phyloP scores from a whole-genome alignment of 2,888 invertebrate species.

The Mimas tiliae region DNA sequence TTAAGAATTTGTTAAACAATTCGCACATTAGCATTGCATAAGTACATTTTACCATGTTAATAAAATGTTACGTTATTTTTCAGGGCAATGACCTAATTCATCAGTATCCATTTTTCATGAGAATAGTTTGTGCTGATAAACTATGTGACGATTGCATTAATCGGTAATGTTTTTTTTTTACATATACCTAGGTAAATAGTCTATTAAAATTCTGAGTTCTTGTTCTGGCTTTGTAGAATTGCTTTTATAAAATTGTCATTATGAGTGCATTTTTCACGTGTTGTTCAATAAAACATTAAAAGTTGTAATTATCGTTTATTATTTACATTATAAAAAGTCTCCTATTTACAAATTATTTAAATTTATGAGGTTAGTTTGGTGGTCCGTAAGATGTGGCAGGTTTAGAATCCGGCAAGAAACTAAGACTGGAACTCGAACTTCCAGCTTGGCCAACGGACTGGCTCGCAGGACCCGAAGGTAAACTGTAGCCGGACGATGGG shows the following conservation, averaged over 20 bases:
- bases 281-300: constrained; percentile 37
- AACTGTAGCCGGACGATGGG: constrained; percentile 54
- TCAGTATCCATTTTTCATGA: constrained; percentile 59
- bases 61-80: constrained; percentile 38
- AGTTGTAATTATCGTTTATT: constrained; percentile 44
- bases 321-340: constrained; percentile 49
- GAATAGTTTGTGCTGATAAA: constrained; percentile 59
- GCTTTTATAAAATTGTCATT: neutral
- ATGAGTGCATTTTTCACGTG: neutral
- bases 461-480: constrained; percentile 51
- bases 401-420: constrained; percentile 67
- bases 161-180: neutral
- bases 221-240: neutral
- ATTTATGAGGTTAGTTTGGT: constrained; percentile 56
- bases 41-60: constrained; percentile 34
- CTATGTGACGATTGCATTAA: constrained; percentile 34
- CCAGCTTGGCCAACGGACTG: constrained; percentile 43
- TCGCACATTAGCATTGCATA: constrained; percentile 26
- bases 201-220: no score
- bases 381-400: constrained; percentile 66
- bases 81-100: constrained; percentile 43
- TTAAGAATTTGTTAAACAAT: constrained; percentile 14
- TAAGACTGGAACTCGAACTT: constrained; percentile 43
- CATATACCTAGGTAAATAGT: neutral
- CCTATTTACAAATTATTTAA: constrained; percentile 47